These are phyloP conservation scores for Hyposoter didymator DNA, from an alignment of 2,888 invertebrate species.

Conservation along the genomic window DNA sequence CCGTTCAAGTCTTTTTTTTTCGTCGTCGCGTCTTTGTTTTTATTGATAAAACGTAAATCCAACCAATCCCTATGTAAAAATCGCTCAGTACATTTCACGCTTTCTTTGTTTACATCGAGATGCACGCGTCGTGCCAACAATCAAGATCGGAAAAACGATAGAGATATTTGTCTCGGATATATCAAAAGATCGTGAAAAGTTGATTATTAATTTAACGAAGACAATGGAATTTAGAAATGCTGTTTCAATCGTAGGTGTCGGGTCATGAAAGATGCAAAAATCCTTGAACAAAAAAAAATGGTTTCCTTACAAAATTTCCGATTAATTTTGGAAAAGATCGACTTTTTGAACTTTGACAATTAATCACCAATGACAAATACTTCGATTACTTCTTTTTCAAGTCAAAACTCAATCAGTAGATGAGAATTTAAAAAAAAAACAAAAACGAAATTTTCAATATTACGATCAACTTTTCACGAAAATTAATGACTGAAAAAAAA, in stretches of 20 bases:
- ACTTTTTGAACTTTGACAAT: background rate
- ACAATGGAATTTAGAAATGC: background rate
- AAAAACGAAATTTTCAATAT: background rate
- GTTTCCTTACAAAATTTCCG: background rate
- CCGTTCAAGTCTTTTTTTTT: background rate
- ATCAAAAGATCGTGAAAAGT: background rate
- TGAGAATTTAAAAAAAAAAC: background rate
- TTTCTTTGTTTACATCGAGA: constrained; percentile 12
- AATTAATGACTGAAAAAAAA: background rate
- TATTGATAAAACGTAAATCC: background rate
- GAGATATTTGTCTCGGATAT: background rate
- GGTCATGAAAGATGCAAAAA: background rate
- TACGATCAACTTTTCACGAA: background rate
- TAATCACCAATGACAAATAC: background rate
- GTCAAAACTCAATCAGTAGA: background rate
- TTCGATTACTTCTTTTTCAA: background rate
- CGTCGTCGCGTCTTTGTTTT: background rate
- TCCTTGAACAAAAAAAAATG: background rate
- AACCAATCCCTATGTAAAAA: background rate
- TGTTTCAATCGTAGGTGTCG: background rate
- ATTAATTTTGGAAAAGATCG: background rate
- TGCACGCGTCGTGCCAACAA: background rate
- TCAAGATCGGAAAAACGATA: background rate
- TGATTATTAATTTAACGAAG: background rate
- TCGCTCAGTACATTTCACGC: background rate